phyloP scores from a whole-genome alignment of 2,113 vertebrate genomes.

The Calypte anna region DNA sequence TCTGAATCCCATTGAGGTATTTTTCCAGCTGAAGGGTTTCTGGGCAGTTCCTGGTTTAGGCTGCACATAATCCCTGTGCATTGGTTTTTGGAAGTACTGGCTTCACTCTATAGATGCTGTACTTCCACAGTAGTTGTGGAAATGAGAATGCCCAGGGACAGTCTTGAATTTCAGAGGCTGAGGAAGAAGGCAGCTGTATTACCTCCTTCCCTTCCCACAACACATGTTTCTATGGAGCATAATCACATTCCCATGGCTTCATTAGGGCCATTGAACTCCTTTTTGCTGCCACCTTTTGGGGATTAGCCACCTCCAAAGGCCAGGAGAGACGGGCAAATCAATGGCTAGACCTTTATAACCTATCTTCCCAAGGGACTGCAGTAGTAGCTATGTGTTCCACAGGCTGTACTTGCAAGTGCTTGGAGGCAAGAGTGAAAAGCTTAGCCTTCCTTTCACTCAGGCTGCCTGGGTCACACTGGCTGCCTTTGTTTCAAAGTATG shows the following conservation, averaged over 20 bases:
- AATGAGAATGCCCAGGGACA: not conserved
- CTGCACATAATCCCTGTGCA: not conserved
- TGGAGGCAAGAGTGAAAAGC: not conserved
- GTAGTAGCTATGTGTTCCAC: not conserved
- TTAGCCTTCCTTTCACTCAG: not conserved
- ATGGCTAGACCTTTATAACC: not conserved
- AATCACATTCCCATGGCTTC: not conserved
- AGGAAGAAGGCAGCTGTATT: not conserved
- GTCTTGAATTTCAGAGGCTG: not conserved
- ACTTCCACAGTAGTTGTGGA: not conserved
- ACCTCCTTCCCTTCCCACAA: not conserved
- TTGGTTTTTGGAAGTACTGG: not conserved
- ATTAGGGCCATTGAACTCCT: not conserved
- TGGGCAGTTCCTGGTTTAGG: not conserved
- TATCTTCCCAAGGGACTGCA: not conserved
- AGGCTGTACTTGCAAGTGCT: not conserved
- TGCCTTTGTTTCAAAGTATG: not conserved
- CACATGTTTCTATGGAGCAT: fast-evolving
- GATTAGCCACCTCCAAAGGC: not conserved
- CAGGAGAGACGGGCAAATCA: not conserved
- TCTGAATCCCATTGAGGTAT: not conserved
- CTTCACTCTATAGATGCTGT: not conserved
- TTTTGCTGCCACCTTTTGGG: not conserved
- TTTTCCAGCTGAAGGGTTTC: not conserved
- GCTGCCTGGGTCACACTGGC: not conserved